phyloP scores from a whole-genome alignment of 2,888 invertebrate genomes.

The Acanthosepion lycidas region DNA sequence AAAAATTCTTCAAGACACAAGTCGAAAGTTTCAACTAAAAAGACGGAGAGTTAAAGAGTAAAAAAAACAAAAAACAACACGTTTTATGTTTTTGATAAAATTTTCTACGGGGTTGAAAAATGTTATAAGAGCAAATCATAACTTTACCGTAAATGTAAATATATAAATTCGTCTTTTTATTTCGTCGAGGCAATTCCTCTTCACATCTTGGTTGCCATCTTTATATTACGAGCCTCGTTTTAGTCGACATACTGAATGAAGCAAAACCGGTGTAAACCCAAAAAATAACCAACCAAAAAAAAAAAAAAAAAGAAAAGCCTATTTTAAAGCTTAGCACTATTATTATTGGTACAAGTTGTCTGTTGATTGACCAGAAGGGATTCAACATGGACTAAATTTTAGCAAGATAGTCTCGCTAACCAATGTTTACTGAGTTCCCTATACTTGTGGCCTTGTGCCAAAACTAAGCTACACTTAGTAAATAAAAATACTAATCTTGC shows the following conservation, averaged over 20 bases:
- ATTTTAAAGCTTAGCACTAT: neutral
- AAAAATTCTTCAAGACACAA: neutral
- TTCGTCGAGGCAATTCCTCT: neutral
- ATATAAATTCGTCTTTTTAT: neutral
- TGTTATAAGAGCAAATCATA: neutral
- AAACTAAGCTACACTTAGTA: too few relatives aligned
- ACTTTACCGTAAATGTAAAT: neutral
- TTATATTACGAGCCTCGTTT: neutral
- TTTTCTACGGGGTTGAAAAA: neutral
- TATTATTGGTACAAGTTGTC: too few relatives aligned
- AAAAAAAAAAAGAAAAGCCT: neutral
- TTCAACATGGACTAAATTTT: too few relatives aligned
- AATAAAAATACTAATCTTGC: too few relatives aligned
- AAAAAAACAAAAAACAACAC: neutral
- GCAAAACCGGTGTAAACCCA: neutral
- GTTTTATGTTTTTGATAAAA: neutral
- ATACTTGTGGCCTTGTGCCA: too few relatives aligned
- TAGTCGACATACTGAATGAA: neutral
- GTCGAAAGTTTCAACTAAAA: neutral
- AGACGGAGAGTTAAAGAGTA: neutral
- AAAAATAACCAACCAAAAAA: neutral
- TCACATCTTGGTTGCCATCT: neutral
- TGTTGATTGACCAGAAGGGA: too few relatives aligned
- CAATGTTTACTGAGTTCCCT: too few relatives aligned
- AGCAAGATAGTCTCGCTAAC: too few relatives aligned